Base-by-base conservation (phyloP, 1,140 invertebrate species). In the Conus ventricosus region DNA sequence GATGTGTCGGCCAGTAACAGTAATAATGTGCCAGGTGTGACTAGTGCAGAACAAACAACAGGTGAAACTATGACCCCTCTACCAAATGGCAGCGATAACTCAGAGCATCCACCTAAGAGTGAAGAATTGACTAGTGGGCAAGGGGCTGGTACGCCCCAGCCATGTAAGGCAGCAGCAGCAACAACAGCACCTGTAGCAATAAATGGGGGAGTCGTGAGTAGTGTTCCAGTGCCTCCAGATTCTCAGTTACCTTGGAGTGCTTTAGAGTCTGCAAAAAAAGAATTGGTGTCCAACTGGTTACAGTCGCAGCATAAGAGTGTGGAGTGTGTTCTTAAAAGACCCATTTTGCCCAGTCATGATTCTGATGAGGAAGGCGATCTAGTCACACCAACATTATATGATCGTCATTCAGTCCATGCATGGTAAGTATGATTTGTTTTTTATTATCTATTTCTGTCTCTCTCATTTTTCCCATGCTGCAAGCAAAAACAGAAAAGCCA, bases 371-470 rank as follows among this genome's bases (percentile, higher is more conserved):
- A 97, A 90, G 97, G 98, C 90, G 97, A 97, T 93, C 97, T 97
- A 91, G 97, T 97, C 84, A 96, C 97, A 83, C 97, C 97, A 89
- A 96, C 97, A 95, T 96, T 99, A 4, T 99, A 99, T 94, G 97
- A 99, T 95, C 98, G 98, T 95, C 96, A 97, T 84, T 97, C 96
- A 87, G 96, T 98, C 87, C 96, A 98, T 94, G 97, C 97, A 27
- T 99, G 98, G 98, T 97, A 93, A 96, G 96, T 92, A 60, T 60
- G 57, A 60, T 11, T 11, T 60, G 15, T 0, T 60, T 15, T 60
- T 8, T 60, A 60, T 11, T 11, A 2, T 11, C 8, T 60, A 1
- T 60, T 8, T 60, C 57, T 60, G 57, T 60, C 57, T 60, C 8
- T 60, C 8, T 60, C 57, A 8, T 60, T 60, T 60, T 39, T 39